phyloP scores from a whole-genome alignment of 1,140 invertebrate species.

The Microplitis demolitor region DNA sequence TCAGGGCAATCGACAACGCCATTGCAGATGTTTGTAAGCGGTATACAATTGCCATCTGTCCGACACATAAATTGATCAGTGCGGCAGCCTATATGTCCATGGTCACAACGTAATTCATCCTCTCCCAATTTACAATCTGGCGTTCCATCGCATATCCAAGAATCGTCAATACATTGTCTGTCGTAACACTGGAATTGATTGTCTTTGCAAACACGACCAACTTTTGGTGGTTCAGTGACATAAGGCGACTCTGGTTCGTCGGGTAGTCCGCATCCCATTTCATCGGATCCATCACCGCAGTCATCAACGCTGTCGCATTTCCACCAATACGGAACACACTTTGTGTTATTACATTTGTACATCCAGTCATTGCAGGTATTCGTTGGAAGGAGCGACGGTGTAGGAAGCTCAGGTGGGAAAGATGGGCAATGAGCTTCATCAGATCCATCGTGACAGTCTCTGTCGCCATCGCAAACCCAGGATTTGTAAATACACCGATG shows the following conservation, averaged over 20 bases:
- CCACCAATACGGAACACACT: constrained; percentile 87
- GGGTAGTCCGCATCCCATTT: constrained; percentile 66
- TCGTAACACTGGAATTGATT: constrained; percentile 78
- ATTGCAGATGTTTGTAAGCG: constrained; percentile 69
- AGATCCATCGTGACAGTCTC: constrained; percentile 69
- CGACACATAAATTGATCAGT: constrained; percentile 73
- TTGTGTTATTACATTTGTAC: constrained; percentile 73
- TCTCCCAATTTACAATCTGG: constrained; percentile 76
- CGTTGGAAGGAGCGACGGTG: constrained; percentile 47
- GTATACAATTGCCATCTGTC: constrained; percentile 73
- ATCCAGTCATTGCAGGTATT: constrained; percentile 75
- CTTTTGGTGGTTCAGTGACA: constrained; percentile 40
- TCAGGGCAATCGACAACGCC: constrained; percentile 76
- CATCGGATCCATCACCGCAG: constrained; percentile 80
- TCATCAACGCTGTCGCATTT: constrained; percentile 75
- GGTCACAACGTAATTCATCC: constrained; percentile 65
- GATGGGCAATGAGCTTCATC: constrained; percentile 74
- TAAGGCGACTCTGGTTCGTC: constrained; percentile 49
- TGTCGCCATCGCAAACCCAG: constrained; percentile 76
- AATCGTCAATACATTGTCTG: constrained; percentile 74
- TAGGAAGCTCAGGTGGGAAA: constrained; percentile 34
- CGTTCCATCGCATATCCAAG: constrained; percentile 80
- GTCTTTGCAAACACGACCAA: constrained; percentile 59
- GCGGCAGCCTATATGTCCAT: constrained; percentile 41
- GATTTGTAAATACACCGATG: constrained; percentile 54